phyloP scores from a whole-genome alignment of 2,888 invertebrate genomes.

The Drosophila parthenogenetica region DNA sequence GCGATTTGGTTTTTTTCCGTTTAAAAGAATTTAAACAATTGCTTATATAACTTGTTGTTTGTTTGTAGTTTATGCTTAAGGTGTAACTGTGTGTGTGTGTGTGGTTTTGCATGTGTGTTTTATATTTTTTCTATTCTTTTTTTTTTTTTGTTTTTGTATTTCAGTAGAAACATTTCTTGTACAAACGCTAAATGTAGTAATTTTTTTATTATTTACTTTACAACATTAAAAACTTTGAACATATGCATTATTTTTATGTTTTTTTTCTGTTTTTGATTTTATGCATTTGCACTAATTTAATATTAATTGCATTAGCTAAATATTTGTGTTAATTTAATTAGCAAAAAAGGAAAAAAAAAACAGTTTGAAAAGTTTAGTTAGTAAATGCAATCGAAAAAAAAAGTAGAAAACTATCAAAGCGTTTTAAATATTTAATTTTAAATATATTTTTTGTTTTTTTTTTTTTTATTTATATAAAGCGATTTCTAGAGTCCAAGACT shows the following conservation, averaged over 20 bases:
- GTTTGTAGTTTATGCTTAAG: slow-evolving; percentile 41
- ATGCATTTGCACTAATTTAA: slow-evolving; percentile 60
- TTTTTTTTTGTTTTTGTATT: slow-evolving; percentile 31
- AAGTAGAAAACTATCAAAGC: slow-evolving; percentile 31
- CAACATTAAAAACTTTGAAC: slow-evolving; percentile 74
- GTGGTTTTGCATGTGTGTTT: slow-evolving; percentile 34
- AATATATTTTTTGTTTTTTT: slow-evolving; percentile 7
- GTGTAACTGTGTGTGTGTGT: slow-evolving; percentile 23
- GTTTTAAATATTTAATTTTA: slow-evolving; percentile 8
- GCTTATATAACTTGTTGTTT: slow-evolving; percentile 62
- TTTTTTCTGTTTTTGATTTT: slow-evolving; percentile 48
- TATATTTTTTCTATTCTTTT: background rate
- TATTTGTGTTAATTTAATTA: slow-evolving; percentile 63
- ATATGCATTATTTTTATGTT: slow-evolving; percentile 48
- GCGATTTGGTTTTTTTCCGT: slow-evolving; percentile 55
- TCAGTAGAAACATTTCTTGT: slow-evolving; percentile 67
- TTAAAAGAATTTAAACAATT: slow-evolving; percentile 76
- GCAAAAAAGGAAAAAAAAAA: slow-evolving; percentile 37
- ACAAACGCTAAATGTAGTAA: slow-evolving; percentile 59
- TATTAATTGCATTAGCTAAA: slow-evolving; percentile 71
- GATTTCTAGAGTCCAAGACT: slow-evolving; percentile 25
- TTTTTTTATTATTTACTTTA: slow-evolving; percentile 45
- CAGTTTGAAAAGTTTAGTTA: slow-evolving; percentile 44
- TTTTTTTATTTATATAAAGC: slow-evolving; percentile 19
- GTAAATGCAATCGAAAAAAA: slow-evolving; percentile 62